Conservation (phyloP, 2,113 vertebrate species). For the Romanogobio albipinnatus region DNA sequence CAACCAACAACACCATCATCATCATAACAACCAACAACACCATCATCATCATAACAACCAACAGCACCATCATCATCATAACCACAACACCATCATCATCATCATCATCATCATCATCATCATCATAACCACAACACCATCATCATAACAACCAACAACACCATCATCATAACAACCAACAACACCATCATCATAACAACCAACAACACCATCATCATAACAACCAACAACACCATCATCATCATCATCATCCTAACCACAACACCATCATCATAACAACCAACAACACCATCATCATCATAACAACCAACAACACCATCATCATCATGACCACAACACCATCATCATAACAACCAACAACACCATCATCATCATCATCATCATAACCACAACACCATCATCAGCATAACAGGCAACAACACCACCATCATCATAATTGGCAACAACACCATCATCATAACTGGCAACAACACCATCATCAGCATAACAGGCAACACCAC, state of each 20-base stretch:
- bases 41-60: neutral
- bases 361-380: neutral
- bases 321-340: no score
- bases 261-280: no score
- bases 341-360: no score
- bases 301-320: neutral
- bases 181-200: neutral
- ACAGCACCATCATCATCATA: neutral
- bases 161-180: neutral
- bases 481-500: neutral
- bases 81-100: neutral
- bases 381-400: no score
- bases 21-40: neutral
- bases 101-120: neutral
- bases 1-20: neutral
- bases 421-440: no score
- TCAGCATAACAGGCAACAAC: no score
- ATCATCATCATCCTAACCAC: neutral
- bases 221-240: no score
- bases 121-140: neutral
- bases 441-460: no score
- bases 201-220: neutral
- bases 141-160: neutral
- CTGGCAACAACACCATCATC: no score
- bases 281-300: neutral